Evolutionary conservation across 2,797 vertebrate species (phyloP).

Genomic region (Microcaecilia unicolor): DNA sequence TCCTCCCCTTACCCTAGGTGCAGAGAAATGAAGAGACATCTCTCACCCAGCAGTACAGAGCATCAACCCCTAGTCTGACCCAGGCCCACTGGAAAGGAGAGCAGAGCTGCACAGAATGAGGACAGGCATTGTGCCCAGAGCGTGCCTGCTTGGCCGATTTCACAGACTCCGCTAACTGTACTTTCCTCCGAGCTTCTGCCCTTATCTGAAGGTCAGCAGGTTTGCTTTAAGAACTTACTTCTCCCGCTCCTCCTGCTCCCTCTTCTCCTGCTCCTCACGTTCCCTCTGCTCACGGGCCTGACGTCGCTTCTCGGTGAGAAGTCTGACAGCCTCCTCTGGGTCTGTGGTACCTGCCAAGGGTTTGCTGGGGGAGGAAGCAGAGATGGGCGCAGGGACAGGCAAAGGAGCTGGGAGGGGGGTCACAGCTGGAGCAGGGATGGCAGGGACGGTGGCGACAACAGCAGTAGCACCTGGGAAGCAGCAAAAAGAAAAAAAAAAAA

Average conservation of each 20-base stretch:
- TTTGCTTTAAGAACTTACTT: too few relatives aligned
- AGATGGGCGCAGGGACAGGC: not conserved
- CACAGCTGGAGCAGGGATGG: slow-evolving; percentile 16
- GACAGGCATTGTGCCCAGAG: too few relatives aligned
- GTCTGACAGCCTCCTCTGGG: slow-evolving; percentile 79
- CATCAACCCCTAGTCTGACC: too few relatives aligned
- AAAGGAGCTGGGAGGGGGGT: slow-evolving; percentile 7
- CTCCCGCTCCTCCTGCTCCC: slow-evolving; percentile 74
- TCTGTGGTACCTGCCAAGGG: slow-evolving; percentile 82
- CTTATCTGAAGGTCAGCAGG: too few relatives aligned
- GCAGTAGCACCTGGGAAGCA: slow-evolving; percentile 14
- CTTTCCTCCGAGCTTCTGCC: too few relatives aligned
- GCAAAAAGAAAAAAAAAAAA: not conserved
- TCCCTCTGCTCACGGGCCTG: slow-evolving; percentile 88
- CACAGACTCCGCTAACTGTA: too few relatives aligned
- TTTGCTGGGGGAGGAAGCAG: slow-evolving; percentile 60
- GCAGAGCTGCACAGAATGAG: too few relatives aligned
- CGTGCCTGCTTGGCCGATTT: too few relatives aligned
- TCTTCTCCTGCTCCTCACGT: slow-evolving; percentile 76
- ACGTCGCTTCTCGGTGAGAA: slow-evolving; percentile 79
- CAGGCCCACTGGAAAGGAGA: too few relatives aligned
- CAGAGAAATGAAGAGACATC: too few relatives aligned
- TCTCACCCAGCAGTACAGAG: too few relatives aligned
- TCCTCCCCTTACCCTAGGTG: too few relatives aligned
- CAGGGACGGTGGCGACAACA: slow-evolving; percentile 38